Evolutionary conservation across 2,797 vertebrate species (phyloP).

Genomic region (Takifugu ocellatus): DNA sequence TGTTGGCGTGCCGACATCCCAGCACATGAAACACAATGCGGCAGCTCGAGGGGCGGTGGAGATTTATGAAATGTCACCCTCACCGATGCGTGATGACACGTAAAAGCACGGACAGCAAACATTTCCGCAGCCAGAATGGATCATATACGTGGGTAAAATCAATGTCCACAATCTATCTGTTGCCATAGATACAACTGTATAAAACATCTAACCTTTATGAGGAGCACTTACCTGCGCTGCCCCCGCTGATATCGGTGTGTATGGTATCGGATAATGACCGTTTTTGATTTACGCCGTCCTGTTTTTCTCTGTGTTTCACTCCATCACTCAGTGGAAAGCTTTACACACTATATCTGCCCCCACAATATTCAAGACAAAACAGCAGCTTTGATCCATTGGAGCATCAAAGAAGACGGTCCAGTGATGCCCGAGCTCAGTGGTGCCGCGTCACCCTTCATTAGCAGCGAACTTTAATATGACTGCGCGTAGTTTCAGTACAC

Average conservation of each 20-base stretch:
- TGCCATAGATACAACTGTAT: constrained; percentile 50
- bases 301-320: constrained; percentile 16
- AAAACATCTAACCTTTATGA: constrained; percentile 68
- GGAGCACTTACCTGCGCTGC: constrained; percentile 69
- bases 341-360: too few relatives aligned
- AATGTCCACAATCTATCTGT: constrained; percentile 37
- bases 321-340: constrained; percentile 1
- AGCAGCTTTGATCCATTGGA: too few relatives aligned
- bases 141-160: too few relatives aligned
- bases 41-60: constrained; percentile 3
- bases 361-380: too few relatives aligned
- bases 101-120: too few relatives aligned
- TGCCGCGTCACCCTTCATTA: too few relatives aligned
- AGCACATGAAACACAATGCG: constrained; percentile 10
- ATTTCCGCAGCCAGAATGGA: too few relatives aligned
- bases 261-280: constrained; percentile 68
- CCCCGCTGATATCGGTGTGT: constrained; percentile 42
- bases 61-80: constrained; percentile 6
- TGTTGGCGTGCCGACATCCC: constrained; percentile 8
- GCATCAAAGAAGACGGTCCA: too few relatives aligned
- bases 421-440: too few relatives aligned
- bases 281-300: constrained; percentile 65
- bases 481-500: too few relatives aligned
- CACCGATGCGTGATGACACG: not conserved
- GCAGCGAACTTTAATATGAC: too few relatives aligned